A percentile compares a stretch with the other conserved stretches of the same genome.
Evolutionary conservation across 2,113 vertebrate species (phyloP).

Genomic region (Eonycteris spelaea): DNA sequence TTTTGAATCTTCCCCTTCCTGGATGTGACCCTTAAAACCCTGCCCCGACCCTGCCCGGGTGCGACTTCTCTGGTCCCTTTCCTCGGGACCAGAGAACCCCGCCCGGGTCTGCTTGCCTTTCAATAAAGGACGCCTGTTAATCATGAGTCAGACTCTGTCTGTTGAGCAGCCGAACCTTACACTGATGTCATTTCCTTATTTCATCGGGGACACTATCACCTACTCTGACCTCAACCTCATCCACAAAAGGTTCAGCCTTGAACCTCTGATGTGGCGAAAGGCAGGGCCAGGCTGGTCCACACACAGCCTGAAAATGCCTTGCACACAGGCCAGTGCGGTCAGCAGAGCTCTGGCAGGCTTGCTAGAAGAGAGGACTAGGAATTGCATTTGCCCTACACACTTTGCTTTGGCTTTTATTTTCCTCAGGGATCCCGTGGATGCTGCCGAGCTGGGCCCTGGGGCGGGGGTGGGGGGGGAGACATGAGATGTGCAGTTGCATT

Average conservation of each 20-base stretch:
- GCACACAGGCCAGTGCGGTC: constrained; percentile 66
- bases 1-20: too few species aligned
- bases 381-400: background rate
- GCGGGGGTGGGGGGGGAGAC: accelerated
- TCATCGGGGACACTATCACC: background rate
- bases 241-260: background rate
- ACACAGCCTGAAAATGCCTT: constrained; percentile 65
- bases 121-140: too few species aligned
- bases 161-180: too few species aligned
- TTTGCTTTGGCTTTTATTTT: background rate
- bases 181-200: background rate
- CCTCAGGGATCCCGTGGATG: background rate
- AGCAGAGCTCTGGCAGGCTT: constrained; percentile 62
- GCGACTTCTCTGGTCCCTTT: too few species aligned
- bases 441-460: background rate
- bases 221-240: background rate
- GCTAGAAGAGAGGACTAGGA: constrained; percentile 30
- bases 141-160: too few species aligned
- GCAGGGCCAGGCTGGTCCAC: constrained; percentile 61
- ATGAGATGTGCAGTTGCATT: background rate
- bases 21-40: too few species aligned
- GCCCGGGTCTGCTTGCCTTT: too few species aligned
- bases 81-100: too few species aligned
- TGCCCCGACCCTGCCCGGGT: too few species aligned
- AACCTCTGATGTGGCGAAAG: constrained; percentile 61